These are phyloP conservation scores for Artibeus jamaicensis DNA, from an alignment of 2,797 vertebrate species.

Conservation along the genomic window DNA sequence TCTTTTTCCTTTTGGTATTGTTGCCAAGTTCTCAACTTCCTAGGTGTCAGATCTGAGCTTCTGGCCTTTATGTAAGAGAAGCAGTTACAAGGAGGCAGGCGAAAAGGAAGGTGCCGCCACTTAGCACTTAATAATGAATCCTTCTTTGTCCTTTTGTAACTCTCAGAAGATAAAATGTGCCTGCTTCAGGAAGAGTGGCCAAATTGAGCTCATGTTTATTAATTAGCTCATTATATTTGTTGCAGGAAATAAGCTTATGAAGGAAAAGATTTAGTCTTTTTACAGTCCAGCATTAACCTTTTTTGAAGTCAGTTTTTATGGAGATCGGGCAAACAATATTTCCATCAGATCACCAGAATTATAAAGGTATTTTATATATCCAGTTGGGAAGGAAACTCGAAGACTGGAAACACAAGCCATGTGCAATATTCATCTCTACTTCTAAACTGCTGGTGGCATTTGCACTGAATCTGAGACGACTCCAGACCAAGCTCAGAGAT, in stretches of 20 bases:
- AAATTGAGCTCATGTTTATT: slow-evolving; percentile 63
- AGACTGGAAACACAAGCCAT: background rate
- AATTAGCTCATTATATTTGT: slow-evolving; percentile 68
- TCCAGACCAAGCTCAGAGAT: background rate
- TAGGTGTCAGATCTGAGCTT: slow-evolving; percentile 30
- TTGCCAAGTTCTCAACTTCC: background rate
- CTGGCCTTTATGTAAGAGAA: slow-evolving; percentile 53
- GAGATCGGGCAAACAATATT: slow-evolving; percentile 42
- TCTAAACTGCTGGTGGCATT: background rate
- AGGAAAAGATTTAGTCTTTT: slow-evolving; percentile 38
- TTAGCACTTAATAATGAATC: background rate
- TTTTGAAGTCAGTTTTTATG: slow-evolving; percentile 51
- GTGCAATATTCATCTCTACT: background rate
- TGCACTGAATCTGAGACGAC: slow-evolving; percentile 12
- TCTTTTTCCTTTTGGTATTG: background rate
- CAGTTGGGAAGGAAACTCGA: background rate
- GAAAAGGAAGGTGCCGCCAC: slow-evolving; percentile 41
- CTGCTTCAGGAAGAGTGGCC: background rate
- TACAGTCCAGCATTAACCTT: slow-evolving; percentile 58
- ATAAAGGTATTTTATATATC: background rate
- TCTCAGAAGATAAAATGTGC: slow-evolving; percentile 21
- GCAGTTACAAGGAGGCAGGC: background rate
- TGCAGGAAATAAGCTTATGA: slow-evolving; percentile 61
- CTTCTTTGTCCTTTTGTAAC: background rate
- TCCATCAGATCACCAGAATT: slow-evolving; percentile 7